Evolutionary conservation across 2,113 vertebrate species (phyloP).

Genomic region (Smithornis capensis): DNA sequence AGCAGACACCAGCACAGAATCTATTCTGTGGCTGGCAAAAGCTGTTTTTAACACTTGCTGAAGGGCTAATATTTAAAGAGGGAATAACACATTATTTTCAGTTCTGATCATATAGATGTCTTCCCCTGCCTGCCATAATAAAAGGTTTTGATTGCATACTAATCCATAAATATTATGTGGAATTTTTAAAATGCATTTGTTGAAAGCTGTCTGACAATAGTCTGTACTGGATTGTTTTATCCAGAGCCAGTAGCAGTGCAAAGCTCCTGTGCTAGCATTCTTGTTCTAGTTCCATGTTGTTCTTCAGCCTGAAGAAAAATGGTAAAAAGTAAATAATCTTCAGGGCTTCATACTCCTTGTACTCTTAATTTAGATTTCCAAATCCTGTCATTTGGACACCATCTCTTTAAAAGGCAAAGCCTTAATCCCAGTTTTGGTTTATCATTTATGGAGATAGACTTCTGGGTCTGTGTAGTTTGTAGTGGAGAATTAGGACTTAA

Average conservation of each 20-base stretch:
- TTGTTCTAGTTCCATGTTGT: background rate
- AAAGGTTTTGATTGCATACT: background rate
- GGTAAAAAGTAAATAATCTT: background rate
- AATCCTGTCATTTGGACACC: background rate
- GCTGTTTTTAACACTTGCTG: background rate
- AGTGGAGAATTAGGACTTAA: background rate
- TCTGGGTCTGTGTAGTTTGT: background rate
- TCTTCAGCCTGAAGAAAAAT: background rate
- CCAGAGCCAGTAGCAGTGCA: background rate
- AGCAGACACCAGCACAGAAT: background rate
- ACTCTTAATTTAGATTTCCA: background rate
- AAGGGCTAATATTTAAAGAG: background rate
- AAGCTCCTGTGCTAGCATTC: background rate
- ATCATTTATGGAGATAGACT: background rate
- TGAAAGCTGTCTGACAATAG: background rate
- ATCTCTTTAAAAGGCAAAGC: background rate
- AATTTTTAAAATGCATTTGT: background rate
- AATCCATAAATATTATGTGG: background rate
- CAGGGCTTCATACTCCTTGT: background rate
- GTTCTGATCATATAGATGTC: background rate
- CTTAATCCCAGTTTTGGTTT: background rate
- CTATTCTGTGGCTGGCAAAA: background rate
- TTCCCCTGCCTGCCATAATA: background rate
- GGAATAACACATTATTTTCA: background rate
- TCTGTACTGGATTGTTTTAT: background rate